Evolutionary conservation across 2,113 vertebrate genomes (phyloP).

Genomic region (human): DNA sequence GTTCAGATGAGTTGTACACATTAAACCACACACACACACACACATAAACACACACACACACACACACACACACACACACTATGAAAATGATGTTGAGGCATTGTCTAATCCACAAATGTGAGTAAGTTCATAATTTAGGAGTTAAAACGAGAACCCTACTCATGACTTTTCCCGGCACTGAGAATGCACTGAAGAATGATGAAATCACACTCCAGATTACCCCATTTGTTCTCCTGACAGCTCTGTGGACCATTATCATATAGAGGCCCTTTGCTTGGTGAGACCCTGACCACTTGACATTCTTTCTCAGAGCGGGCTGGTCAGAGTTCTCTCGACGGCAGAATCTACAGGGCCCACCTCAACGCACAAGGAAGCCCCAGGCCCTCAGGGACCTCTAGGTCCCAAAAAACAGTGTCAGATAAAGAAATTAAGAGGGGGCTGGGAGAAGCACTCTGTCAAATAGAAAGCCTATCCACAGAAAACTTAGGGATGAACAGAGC

Average conservation of each 20-base stretch:
- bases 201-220: neutral
- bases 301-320: neutral
- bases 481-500: neutral
- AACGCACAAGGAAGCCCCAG: neutral
- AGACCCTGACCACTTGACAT: neutral
- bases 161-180: neutral
- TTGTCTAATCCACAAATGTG: constrained; percentile 63
- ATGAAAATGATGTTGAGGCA: constrained; percentile 74
- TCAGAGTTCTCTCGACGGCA: neutral
- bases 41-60: constrained; percentile 30
- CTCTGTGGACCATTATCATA: neutral
- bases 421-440: neutral
- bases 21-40: constrained; percentile 78
- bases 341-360: neutral
- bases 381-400: neutral
- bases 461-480: neutral
- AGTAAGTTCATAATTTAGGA: constrained; percentile 53
- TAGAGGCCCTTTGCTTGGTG: neutral
- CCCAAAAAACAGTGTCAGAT: neutral
- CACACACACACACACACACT: constrained; percentile 53
- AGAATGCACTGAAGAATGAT: neutral
- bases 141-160: neutral
- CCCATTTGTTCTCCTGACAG: neutral
- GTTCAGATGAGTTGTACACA: constrained; percentile 73
- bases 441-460: neutral